Conservation (phyloP, 2,888 invertebrate genomes). For the Cryptops parisi region DNA sequence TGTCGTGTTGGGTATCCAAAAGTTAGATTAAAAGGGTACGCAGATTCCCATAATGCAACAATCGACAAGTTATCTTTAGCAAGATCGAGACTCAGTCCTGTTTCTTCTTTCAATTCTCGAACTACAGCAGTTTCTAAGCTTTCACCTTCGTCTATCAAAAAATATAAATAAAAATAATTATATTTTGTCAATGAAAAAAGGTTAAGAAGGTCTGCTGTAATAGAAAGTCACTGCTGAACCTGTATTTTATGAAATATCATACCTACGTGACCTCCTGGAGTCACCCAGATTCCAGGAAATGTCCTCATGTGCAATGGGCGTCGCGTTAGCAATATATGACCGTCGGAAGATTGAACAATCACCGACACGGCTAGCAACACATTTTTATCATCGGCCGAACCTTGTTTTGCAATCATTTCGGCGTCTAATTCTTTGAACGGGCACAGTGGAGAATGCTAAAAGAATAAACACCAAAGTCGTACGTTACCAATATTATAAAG, state of each 20-base stretch:
- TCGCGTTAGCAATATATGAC: constrained; percentile 3
- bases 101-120: neutral
- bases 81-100: neutral
- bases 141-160: neutral
- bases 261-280: constrained; percentile 12
- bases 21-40: neutral
- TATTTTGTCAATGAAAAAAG: neutral
- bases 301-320: constrained; percentile 11
- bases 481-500: no score
- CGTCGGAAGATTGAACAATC: constrained; percentile 1
- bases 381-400: neutral
- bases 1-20: neutral
- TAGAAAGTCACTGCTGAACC: no score
- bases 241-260: neutral
- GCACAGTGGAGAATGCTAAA: neutral
- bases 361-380: constrained; percentile 1
- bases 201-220: no score
- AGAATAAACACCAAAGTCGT: neutral
- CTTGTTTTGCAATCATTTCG: neutral
- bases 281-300: constrained; percentile 9
- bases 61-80: neutral
- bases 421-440: neutral
- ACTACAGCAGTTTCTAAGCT: neutral
- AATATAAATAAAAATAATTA: no score
- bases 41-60: neutral